Percentiles rank a stretch among this genome's conserved stretches.
These are phyloP conservation scores for Thaumetopoea pityocampa DNA, from an alignment of 1,140 invertebrate genomes.

Conservation along the genomic window DNA sequence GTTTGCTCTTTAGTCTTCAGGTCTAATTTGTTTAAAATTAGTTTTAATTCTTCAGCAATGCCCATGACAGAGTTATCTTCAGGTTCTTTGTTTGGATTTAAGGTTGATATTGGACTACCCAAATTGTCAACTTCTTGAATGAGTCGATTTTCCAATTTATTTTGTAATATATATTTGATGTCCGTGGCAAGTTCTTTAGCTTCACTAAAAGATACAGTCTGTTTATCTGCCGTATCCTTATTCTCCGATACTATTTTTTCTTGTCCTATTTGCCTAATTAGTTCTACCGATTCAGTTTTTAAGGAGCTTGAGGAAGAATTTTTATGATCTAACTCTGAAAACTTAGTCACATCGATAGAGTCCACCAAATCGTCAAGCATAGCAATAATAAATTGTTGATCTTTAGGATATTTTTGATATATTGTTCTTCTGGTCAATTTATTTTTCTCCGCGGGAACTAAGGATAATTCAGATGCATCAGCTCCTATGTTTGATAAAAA, in stretches of 20 bases:
- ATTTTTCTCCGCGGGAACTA: slow-evolving; percentile 32
- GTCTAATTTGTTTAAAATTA: too few relatives aligned
- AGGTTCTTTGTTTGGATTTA: too few relatives aligned
- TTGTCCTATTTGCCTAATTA: too few relatives aligned
- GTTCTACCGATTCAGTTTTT: too few relatives aligned
- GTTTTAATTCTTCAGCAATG: too few relatives aligned
- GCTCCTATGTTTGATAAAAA: slow-evolving; percentile 6
- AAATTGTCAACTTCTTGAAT: too few relatives aligned
- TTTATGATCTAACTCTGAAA: not conserved
- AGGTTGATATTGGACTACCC: too few relatives aligned
- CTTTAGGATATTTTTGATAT: slow-evolving; percentile 15
- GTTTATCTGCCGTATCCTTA: too few relatives aligned
- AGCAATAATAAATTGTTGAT: slow-evolving; percentile 39
- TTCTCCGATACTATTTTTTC: too few relatives aligned
- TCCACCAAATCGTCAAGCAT: slow-evolving; percentile 23
- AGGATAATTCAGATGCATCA: slow-evolving; percentile 26
- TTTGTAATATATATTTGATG: slow-evolving; percentile 20
- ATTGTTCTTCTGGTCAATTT: slow-evolving; percentile 25
- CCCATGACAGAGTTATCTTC: too few relatives aligned
- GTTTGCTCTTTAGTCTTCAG: not conserved
- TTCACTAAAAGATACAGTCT: too few relatives aligned
- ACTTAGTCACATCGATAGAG: not conserved
- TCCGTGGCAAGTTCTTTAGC: slow-evolving; percentile 22
- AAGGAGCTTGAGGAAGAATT: too few relatives aligned
- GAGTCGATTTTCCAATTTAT: slow-evolving; percentile 15